phyloP scores from a whole-genome alignment of 1,140 invertebrate genomes.

The Gonioctena quinquepunctata region DNA sequence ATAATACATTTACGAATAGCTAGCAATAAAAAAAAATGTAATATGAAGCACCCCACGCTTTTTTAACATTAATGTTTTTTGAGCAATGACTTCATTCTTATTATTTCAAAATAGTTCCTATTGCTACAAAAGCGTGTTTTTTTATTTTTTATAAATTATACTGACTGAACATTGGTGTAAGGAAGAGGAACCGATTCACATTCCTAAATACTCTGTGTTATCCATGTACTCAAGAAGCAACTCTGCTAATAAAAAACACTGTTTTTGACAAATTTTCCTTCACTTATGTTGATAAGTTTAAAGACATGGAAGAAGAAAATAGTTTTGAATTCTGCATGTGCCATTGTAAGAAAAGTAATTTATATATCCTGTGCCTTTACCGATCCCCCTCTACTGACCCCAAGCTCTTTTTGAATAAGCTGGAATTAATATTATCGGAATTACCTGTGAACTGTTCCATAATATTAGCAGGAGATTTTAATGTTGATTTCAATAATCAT shows the following conservation, averaged over 20 bases:
- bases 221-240: background rate
- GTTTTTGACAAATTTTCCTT: background rate
- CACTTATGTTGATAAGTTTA: background rate
- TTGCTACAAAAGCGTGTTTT: too few species aligned
- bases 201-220: background rate
- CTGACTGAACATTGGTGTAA: background rate
- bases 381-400: background rate
- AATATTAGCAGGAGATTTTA: background rate
- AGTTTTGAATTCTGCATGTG: background rate
- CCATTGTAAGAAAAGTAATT: background rate
- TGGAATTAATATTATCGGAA: background rate
- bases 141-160: too few species aligned
- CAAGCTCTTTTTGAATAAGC: background rate
- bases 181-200: background rate
- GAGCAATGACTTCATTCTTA: too few species aligned
- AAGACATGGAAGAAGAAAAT: background rate
- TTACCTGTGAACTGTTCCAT: background rate
- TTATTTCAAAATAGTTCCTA: too few species aligned
- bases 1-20: too few species aligned
- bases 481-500: background rate
- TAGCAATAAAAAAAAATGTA: too few species aligned
- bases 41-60: too few species aligned
- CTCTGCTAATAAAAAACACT: background rate
- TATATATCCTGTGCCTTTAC: background rate
- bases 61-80: too few species aligned